Evolutionary conservation across 2,888 invertebrate species (phyloP), one percentile per base, ranked within the genome.

Genomic region (Trachelus stipa): DNA sequence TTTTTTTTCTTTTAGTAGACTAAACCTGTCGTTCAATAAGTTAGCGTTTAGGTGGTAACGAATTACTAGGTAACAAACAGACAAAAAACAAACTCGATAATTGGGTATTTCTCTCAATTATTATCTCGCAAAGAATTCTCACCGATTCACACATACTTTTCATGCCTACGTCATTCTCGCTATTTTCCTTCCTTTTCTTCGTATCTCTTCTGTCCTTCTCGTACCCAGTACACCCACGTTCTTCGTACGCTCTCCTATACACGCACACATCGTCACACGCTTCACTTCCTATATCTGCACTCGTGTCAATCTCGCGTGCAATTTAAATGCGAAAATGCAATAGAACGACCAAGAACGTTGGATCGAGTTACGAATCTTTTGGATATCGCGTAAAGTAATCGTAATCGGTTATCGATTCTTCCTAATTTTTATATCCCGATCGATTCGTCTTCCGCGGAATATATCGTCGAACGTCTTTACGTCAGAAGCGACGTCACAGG

Each of bases 61-160:
- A 83, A 85, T 81, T 79, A 80, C 78, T 83, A 85, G 79, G 81
- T 83, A 84, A 84, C 81, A 85, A 85, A 85, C 78, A 77, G 77
- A 79, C 83, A 80, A 81, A 23, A 81, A 81, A 83, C 79, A 81
- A 78, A 84, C 79, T 84, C 80, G 84, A 83, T 82, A 81, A 68
- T 68, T 56, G 69, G 30, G 71, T 68, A 75, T 35, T 35, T 33
- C 33, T 75, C 82, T 9, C 71, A 34, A 23, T 12, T 71, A 71
- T 71, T 71, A 9, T 71, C 31, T 71, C 71, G 56, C 56, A 56
- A 56, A 56, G 23, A 56, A 56, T 56, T 23, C 56, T 56, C 56
- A 56, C 56, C 56, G 23, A 56, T 15, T 56, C 56, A 56, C 56
- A 56, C 56, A 56, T 56, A 56, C 23, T 56, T 2, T 15, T 56